Evolutionary conservation across 2,888 invertebrate genomes (phyloP).

Genomic region (Antheraea yamamai): DNA sequence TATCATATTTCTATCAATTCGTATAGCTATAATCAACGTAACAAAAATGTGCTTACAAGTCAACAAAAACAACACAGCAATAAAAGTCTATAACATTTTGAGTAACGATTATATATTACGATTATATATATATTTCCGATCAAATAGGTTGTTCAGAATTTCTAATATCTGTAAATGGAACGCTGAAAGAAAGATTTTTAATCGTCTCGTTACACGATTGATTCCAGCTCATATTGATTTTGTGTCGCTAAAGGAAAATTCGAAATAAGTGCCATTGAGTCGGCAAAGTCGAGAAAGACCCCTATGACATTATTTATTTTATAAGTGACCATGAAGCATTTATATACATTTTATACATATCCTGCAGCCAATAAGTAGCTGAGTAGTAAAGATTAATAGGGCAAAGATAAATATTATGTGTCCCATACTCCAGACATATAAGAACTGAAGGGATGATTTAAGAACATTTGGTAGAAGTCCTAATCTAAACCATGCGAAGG

Average conservation of each 20-base stretch:
- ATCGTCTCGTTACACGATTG: neutral
- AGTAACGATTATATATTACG: no score
- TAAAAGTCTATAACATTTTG: no score
- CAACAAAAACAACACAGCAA: neutral
- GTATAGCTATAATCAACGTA: no score
- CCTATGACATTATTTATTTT: neutral
- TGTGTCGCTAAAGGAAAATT: neutral
- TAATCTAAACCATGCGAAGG: slow-evolving; percentile 27
- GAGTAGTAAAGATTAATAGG: neutral
- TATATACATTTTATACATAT: neutral
- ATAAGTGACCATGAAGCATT: neutral
- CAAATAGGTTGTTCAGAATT: no score
- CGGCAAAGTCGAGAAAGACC: neutral
- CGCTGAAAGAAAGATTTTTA: neutral
- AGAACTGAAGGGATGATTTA: neutral
- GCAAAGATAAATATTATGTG: neutral
- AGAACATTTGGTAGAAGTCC: neutral
- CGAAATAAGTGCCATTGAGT: neutral
- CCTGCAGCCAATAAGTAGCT: neutral
- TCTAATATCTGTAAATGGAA: neutral
- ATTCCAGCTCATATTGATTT: neutral
- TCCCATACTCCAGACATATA: neutral
- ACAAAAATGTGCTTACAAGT: neutral
- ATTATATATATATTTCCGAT: no score
- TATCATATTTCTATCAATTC: no score